Percentiles rank a stretch among this genome's conserved stretches.
Evolutionary conservation across 1,140 invertebrate genomes (phyloP).

Genomic region (Eubasilissa regina): DNA sequence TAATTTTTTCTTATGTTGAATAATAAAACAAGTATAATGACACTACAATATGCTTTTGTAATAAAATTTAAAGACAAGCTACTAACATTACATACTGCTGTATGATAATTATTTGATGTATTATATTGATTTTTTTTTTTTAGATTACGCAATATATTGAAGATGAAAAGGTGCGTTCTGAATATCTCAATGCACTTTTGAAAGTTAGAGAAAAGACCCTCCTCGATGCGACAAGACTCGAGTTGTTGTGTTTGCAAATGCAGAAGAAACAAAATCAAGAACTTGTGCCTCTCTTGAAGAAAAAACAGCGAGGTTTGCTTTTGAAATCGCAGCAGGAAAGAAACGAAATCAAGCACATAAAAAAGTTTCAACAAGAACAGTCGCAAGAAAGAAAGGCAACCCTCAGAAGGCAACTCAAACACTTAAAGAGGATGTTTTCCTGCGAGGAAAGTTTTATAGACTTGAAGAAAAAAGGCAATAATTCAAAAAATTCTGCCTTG

Average conservation of each 20-base stretch:
- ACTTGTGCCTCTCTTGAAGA: slow-evolving; percentile 50
- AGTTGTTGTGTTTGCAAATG: slow-evolving; percentile 52
- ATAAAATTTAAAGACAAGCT: too few species aligned
- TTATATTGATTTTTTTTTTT: slow-evolving; percentile 21
- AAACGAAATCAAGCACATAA: slow-evolving; percentile 57
- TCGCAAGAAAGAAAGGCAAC: slow-evolving; percentile 50
- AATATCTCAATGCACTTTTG: slow-evolving; percentile 48
- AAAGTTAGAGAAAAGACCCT: slow-evolving; percentile 53
- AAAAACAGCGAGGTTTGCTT: slow-evolving; percentile 52
- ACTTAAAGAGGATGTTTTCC: slow-evolving; percentile 53
- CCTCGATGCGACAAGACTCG: slow-evolving; percentile 49
- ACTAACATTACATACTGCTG: too few species aligned
- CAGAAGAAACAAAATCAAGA: slow-evolving; percentile 49
- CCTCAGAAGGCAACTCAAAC: slow-evolving; percentile 49
- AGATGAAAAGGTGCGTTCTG: slow-evolving; percentile 53
- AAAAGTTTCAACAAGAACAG: slow-evolving; percentile 55
- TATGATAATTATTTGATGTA: neutral
- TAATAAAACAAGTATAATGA: too few species aligned
- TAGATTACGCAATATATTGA: slow-evolving; percentile 54
- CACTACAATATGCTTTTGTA: too few species aligned
- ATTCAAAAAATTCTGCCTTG: slow-evolving; percentile 38
- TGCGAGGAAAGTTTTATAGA: slow-evolving; percentile 22
- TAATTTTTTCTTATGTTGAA: too few species aligned
- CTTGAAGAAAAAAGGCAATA: slow-evolving; percentile 39
- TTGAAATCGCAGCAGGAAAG: slow-evolving; percentile 56